Base-by-base conservation (phyloP, 2,113 vertebrate species). In the Lampris megalopsis region DNA sequence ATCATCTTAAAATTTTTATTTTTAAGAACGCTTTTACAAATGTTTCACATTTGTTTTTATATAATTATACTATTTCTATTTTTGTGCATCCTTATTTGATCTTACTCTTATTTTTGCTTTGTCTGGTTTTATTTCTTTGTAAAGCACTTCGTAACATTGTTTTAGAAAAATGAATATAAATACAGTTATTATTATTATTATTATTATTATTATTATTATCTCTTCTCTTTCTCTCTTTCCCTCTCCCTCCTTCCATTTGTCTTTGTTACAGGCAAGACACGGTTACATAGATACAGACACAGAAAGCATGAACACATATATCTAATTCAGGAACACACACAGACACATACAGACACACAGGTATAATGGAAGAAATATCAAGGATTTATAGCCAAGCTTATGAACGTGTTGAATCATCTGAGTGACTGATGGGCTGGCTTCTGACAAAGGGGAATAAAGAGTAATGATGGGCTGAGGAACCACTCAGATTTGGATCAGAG, bases 391-490 rank as follows among this genome's bases (percentile, higher is more conserved):
- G 43, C 41, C 62, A 56, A 45, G 43, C 43, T 45, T 45, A 45
- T 45, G 35, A 45, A 24, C 24, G 65, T 38, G 45, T 53, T 49
- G 43, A 58, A 9, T 53, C 2, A 24, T 43, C 41, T 68, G 66
- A 10, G 49, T 52, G 49, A 64, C 56, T 60, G 65, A 71, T 76
- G 61, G 61, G 37, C 60, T 76, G 61, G 61, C 24, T 63, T 83
- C 9, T 70, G 74, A 81, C 56, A 59, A 64, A 9, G 2, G 8
- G 9, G 1, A 11, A 40, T 3, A 2, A 7, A 45, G 43, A 45
- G 4, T 10, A 36, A 48, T 54, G 54, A 57, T 6, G 41, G 64
- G 71, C 41, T 71, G 37, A 71, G 11, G 58, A 71, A 36, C 56
- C 64, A 47, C 45, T 63, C 85, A 73, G 58, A 71, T 66, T 71